Percentiles rank a stretch among this genome's conserved stretches.
phyloP scores from a whole-genome alignment of 2,797 vertebrate species.

The Arnoldichthys spilopterus region DNA sequence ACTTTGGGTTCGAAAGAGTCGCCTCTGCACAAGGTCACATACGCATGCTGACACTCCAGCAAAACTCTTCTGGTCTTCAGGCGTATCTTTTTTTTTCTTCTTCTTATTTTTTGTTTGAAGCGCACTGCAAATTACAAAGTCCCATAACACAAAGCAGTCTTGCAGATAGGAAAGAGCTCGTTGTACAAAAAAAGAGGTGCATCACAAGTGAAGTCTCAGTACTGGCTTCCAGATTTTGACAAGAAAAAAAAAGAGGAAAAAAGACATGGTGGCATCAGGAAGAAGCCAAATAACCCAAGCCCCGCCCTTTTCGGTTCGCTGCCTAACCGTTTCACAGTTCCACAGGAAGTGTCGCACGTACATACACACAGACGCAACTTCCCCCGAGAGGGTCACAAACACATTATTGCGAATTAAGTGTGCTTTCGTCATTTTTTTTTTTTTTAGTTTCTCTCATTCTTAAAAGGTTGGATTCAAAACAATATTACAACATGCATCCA shows the following conservation, averaged over 20 bases:
- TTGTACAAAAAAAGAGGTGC: conserved; percentile 50
- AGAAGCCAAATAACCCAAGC: conserved; percentile 53
- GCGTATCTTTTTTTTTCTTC: conserved; percentile 46
- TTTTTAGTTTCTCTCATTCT: conserved; percentile 52
- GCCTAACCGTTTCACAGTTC: conserved; percentile 44
- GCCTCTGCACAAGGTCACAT: conserved; percentile 64
- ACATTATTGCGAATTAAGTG: conserved; percentile 88
- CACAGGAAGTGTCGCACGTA: conserved; percentile 56
- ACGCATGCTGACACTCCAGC: conserved; percentile 60
- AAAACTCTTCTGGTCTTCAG: conserved; percentile 47
- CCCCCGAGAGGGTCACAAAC: conserved; percentile 75
- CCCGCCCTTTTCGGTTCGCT: conserved; percentile 46
- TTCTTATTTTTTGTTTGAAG: conserved; percentile 44
- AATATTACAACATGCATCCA: conserved; percentile 77
- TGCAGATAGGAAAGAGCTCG: conserved; percentile 58
- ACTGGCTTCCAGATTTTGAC: conserved; percentile 50
- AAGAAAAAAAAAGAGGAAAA: conserved; percentile 31
- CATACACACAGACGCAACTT: conserved; percentile 62
- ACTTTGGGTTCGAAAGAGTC: conserved; percentile 64
- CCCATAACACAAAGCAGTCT: conserved; percentile 62
- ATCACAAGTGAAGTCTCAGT: conserved; percentile 46
- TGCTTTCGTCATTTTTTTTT: conserved; percentile 76
- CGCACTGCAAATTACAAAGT: conserved; percentile 56
- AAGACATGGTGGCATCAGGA: conserved; percentile 57
- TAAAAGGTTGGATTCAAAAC: conserved; percentile 65